A percentile compares a stretch with the other conserved stretches of the same genome.
Evolutionary conservation across 2,113 vertebrate genomes (phyloP).

Genomic region (Grus americana): DNA sequence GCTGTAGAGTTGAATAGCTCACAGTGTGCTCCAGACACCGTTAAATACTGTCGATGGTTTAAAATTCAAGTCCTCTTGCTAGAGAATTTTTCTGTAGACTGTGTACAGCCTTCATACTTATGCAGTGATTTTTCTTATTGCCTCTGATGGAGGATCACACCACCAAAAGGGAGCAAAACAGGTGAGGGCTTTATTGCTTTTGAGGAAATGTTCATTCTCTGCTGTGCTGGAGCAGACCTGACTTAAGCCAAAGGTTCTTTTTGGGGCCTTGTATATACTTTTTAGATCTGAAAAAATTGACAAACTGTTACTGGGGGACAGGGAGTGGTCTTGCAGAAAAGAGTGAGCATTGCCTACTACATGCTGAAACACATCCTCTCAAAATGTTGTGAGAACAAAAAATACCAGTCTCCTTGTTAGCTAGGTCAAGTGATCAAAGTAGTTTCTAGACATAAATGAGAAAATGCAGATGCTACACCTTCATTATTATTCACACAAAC

Average conservation of each 20-base stretch:
- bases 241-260: not conserved
- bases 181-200: not conserved
- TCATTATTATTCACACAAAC: constrained; percentile 16
- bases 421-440: not conserved
- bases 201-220: not conserved
- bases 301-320: not conserved
- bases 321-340: not conserved
- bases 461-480: not conserved
- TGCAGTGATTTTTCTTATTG: not conserved
- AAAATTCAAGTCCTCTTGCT: not conserved
- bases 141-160: not conserved
- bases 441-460: not conserved
- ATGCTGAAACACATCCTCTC: not conserved
- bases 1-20: not conserved
- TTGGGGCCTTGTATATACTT: not conserved
- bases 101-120: not conserved
- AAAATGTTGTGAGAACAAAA: not conserved
- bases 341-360: accelerated
- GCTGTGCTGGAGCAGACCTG: not conserved
- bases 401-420: not conserved
- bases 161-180: not conserved
- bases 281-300: not conserved
- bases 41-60: not conserved
- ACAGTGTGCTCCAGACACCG: not conserved
- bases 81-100: not conserved